These are phyloP conservation scores for Megamerina dolium DNA, from an alignment of 2,888 invertebrate species.

Conservation along the genomic window DNA sequence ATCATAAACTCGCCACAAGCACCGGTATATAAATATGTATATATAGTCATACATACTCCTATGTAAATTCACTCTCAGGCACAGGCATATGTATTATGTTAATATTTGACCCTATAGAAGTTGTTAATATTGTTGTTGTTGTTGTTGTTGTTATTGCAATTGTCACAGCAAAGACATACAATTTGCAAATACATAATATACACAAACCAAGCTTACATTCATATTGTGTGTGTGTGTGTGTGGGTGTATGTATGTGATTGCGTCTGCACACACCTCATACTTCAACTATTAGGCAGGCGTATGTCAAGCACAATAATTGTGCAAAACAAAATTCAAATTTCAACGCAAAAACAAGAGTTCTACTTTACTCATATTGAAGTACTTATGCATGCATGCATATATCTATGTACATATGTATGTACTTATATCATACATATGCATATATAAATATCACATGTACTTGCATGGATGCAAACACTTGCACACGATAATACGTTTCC, in stretches of 20 bases:
- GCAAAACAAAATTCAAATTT: slow-evolving; percentile 37
- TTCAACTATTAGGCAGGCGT: not conserved
- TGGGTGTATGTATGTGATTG: not conserved
- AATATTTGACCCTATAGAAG: no score
- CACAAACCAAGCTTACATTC: not conserved
- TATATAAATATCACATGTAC: slow-evolving; percentile 7
- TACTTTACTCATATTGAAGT: slow-evolving; percentile 6
- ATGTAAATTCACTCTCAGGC: not conserved
- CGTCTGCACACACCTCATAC: not conserved
- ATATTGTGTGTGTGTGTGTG: not conserved
- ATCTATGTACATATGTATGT: slow-evolving; percentile 1
- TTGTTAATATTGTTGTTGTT: not conserved
- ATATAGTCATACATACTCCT: not conserved
- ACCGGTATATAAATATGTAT: slow-evolving; percentile 9
- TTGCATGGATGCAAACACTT: slow-evolving; percentile 4
- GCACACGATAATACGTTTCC: slow-evolving; percentile 38
- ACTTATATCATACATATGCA: slow-evolving; percentile 10
- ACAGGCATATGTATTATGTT: no score
- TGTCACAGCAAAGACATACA: not conserved
- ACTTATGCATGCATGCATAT: slow-evolving; percentile 1
- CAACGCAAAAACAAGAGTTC: slow-evolving; percentile 31
- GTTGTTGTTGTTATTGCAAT: slow-evolving; percentile 1
- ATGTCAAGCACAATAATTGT: slow-evolving; percentile 10
- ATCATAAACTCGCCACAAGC: slow-evolving; percentile 11
- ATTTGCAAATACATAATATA: no score